A percentile compares a stretch with the other conserved stretches of the same genome.
phyloP scores from a whole-genome alignment of 1,140 invertebrate species.

The Mylabris phalerata region DNA sequence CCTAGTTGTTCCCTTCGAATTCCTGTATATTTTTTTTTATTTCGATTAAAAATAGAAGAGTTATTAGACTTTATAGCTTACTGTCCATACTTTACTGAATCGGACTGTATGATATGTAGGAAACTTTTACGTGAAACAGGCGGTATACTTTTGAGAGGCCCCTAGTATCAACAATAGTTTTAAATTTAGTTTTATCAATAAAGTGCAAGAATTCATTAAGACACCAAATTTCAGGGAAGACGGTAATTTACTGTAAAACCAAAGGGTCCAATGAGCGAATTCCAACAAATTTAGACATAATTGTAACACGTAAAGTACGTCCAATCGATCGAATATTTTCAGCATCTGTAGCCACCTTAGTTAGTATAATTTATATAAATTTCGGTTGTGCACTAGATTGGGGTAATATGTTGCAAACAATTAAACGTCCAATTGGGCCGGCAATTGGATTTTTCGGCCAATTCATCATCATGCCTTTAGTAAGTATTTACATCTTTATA shows the following conservation, averaged over 20 bases:
- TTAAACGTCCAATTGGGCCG: constrained; percentile 75
- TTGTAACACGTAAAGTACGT: constrained; percentile 55
- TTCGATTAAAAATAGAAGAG: too few relatives aligned
- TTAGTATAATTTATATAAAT: constrained; percentile 76
- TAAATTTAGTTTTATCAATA: too few relatives aligned
- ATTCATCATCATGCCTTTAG: constrained; percentile 84
- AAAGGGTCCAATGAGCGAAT: not conserved
- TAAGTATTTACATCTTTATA: constrained; percentile 45
- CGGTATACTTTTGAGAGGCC: too few relatives aligned
- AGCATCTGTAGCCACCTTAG: constrained; percentile 66
- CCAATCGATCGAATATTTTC: constrained; percentile 72
- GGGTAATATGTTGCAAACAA: constrained; percentile 58
- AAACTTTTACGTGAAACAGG: too few relatives aligned
- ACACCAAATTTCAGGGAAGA: constrained; percentile 17
- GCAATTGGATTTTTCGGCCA: constrained; percentile 76
- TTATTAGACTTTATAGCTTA: too few relatives aligned
- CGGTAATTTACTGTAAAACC: constrained; percentile 14
- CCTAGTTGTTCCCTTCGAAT: too few relatives aligned
- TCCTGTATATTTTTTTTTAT: too few relatives aligned
- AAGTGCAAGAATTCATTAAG: not conserved
- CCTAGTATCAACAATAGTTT: too few relatives aligned
- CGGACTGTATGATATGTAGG: too few relatives aligned
- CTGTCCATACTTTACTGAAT: too few relatives aligned
- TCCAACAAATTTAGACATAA: constrained; percentile 37
- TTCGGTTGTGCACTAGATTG: constrained; percentile 89